Base-by-base conservation (phyloP, 2,888 invertebrate genomes). In the Empis stercorea region DNA sequence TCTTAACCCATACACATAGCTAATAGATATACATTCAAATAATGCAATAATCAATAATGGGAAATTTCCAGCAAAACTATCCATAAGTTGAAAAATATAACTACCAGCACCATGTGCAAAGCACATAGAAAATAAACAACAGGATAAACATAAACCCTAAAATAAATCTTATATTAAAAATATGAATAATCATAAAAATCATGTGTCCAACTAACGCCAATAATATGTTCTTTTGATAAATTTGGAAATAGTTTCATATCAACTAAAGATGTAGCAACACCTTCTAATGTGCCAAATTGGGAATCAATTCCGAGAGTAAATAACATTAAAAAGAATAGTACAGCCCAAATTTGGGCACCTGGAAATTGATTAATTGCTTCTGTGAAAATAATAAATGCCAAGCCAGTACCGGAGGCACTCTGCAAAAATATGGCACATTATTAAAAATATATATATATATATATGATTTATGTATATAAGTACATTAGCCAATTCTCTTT, bases 301-400 rank as follows among this genome's bases (percentile, higher is more conserved):
- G 94, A 95, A 66, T 95, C 96, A 52, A 96, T 92, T 1, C 93
- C 93, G 48, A 96, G 73, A 0, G 94, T 94, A 65, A 96, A 89
- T 32, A 96, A 78, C 96, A 96, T 96, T 45, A 95, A 75, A 71
- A 96, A 96, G 73, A 96, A 96, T 11, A 96, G 76, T 13, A 95
- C 80, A 4, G 94, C 88, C 96, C 96, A 96, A 62, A 96, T 81
- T 58, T 93, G 94, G 0, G 94, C 89, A 1, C 92, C 89, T 0
- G 95, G 94, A 69, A 96, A 95, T 71, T 95, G 94, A 71, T 94
- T 92, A 63, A 96, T 95, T 9, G 96, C 96, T 70, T 96, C 94
- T 0, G 96, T 95, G 73, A 95, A 96, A 56, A 95, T 93, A 52
- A 95, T 94, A 68, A 96, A 96, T 0, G 95, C 96, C 48, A 96